A percentile compares a stretch with the other conserved stretches of the same genome.
These are phyloP conservation scores for Marcusenius ussheri DNA, from an alignment of 2,113 vertebrate species.

Conservation along the genomic window DNA sequence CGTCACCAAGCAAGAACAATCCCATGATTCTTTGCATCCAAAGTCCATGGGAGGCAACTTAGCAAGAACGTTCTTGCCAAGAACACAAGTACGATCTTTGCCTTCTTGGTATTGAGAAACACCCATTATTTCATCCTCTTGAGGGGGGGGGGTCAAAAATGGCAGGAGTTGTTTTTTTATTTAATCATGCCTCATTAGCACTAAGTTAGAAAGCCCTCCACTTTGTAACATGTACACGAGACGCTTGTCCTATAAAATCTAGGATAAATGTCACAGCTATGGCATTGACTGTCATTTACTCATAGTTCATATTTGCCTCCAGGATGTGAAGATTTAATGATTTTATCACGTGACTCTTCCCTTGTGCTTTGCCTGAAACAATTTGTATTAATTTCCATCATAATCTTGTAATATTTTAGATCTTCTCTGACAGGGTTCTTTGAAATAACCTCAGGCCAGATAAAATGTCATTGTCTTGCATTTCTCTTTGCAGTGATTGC, in stretches of 20 bases:
- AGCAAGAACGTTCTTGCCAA: neutral
- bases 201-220: neutral
- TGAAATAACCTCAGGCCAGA: neutral
- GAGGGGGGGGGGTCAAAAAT: neutral
- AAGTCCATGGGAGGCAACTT: neutral
- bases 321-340: neutral
- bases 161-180: neutral
- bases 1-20: neutral
- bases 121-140: neutral
- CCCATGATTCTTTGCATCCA: neutral
- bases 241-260: neutral
- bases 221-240: neutral
- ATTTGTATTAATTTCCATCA: neutral
- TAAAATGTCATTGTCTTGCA: neutral
- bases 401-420: neutral
- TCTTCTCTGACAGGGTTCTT: neutral
- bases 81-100: neutral
- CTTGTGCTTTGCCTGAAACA: neutral
- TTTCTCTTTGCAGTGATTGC: neutral
- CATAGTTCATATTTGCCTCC: neutral
- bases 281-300: neutral
- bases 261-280: neutral
- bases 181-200: neutral
- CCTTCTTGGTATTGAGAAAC: neutral
- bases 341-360: neutral